phyloP scores from a whole-genome alignment of 1,140 invertebrate genomes.

The Lordiphosa clarofinis region DNA sequence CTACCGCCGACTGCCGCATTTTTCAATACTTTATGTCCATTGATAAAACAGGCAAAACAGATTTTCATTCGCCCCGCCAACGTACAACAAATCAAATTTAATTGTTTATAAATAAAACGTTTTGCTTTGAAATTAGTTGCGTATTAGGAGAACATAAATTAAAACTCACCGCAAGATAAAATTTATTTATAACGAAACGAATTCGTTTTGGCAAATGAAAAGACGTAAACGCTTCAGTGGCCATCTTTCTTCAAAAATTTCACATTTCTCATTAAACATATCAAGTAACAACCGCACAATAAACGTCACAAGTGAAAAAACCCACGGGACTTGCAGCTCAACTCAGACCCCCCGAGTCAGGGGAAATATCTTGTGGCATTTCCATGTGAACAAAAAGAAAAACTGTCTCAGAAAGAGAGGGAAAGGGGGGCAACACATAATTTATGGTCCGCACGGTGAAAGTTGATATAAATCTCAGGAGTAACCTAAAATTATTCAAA shows the following conservation, averaged over 20 bases:
- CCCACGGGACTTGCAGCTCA: slow-evolving; percentile 39
- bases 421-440: slow-evolving; percentile 30
- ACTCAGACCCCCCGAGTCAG: background rate
- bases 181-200: slow-evolving; percentile 58
- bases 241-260: slow-evolving; percentile 8
- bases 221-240: slow-evolving; percentile 4
- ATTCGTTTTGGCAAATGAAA: slow-evolving; percentile 2
- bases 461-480: slow-evolving; percentile 71
- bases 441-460: slow-evolving; percentile 71
- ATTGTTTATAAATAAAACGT: slow-evolving; percentile 78
- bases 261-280: slow-evolving; percentile 59
- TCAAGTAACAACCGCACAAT: slow-evolving; percentile 69
- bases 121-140: slow-evolving; percentile 71
- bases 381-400: slow-evolving; percentile 42
- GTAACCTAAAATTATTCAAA: slow-evolving; percentile 47
- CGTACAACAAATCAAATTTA: slow-evolving; percentile 72
- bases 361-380: slow-evolving; percentile 52
- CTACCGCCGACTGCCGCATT: slow-evolving; percentile 54
- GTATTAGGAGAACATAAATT: slow-evolving; percentile 74
- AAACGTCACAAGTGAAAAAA: slow-evolving; percentile 60
- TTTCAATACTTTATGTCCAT: slow-evolving; percentile 64
- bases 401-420: slow-evolving; percentile 11
- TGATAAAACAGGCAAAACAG: slow-evolving; percentile 21
- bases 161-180: slow-evolving; percentile 58
- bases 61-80: slow-evolving; percentile 27